Base-by-base conservation (phyloP, 2,113 vertebrate species). In the Urocynchramus pylzowi region DNA sequence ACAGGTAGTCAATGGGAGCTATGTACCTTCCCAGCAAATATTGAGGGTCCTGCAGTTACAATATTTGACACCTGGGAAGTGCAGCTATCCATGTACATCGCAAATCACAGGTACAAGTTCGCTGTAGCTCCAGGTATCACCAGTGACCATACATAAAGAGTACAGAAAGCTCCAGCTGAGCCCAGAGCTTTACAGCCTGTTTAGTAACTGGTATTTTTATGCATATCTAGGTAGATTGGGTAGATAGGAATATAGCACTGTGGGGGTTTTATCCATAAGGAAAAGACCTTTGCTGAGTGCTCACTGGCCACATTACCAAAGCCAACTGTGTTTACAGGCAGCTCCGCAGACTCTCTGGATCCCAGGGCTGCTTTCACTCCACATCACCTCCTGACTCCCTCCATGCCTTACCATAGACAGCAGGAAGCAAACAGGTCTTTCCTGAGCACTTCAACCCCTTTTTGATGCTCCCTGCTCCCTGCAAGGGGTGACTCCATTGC, bases 361-460 rank as follows among this genome's bases (percentile, higher is more conserved):
- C 37, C 54, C 20, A 14, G 69, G 12, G 42, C 35, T 35, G 3
- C 31, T 57, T 56, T 15, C 59, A 41, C 7, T 3, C n/a, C 37
- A 21, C 1, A 0, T 41, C 1, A 0, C 17, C 39, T 63, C 35
- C 67, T 4, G 3, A 12, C 50, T 75, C 47, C 27, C 27, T n/a
- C 39, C 4, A 5, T 4, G 4, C 80, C 28, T 52, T 35, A 10
- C 33, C 57, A 19, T 26, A 63, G 17, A 8, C 1, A 5, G 27
- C 27, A 79, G 33, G 21, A 71, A 83, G 27, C 35, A 6, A 8
- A 42, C 27, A 37, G 50, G 37, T 68, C 71, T 70, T 61, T 70
- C 54, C 73, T 57, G 64, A 84, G 16, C 11, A 26, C 1, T 1
- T 54, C 41, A 80, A 21, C 19, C 21, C 31, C 13, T 69, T 63